Evolutionary conservation across 2,797 vertebrate genomes (phyloP).

Genomic region (Labeo calbasu): DNA sequence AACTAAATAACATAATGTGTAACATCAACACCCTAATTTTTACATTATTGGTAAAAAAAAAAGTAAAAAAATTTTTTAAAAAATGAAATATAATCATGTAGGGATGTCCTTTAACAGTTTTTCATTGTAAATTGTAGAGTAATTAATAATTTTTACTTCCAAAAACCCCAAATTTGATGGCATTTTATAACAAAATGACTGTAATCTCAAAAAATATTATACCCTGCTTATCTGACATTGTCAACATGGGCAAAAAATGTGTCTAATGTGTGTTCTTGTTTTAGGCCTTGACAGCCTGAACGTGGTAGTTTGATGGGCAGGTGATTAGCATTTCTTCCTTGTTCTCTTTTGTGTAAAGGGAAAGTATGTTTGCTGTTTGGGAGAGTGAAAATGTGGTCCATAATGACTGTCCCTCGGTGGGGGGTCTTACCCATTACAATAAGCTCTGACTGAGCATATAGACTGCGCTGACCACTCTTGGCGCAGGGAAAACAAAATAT

Average conservation of each 20-base stretch:
- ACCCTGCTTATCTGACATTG: not conserved
- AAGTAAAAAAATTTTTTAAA: not conserved
- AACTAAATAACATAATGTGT: not conserved
- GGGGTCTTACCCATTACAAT: conserved; percentile 58
- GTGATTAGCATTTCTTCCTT: conserved; percentile 53
- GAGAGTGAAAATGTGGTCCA: conserved; percentile 51
- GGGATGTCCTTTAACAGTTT: not conserved
- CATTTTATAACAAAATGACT: not conserved
- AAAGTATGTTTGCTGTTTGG: conserved; percentile 59
- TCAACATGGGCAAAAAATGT: conserved; percentile 14
- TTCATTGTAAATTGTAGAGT: not conserved
- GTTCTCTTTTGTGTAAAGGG: conserved; percentile 53
- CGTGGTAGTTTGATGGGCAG: conserved; percentile 40
- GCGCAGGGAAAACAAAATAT: conserved; percentile 52
- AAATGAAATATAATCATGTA: not conserved
- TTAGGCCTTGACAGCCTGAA: conserved; percentile 12
- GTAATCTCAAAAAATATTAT: not conserved
- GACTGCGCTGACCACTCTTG: conserved; percentile 52
- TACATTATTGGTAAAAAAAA: not conserved
- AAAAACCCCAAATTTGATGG: not conserved
- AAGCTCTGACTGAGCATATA: conserved; percentile 54
- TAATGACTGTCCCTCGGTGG: conserved; percentile 50
- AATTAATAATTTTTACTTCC: not conserved
- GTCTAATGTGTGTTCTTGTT: not conserved
- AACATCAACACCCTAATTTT: not conserved